phyloP scores from a whole-genome alignment of 2,888 invertebrate species.

The Oxycera nigricornis region DNA sequence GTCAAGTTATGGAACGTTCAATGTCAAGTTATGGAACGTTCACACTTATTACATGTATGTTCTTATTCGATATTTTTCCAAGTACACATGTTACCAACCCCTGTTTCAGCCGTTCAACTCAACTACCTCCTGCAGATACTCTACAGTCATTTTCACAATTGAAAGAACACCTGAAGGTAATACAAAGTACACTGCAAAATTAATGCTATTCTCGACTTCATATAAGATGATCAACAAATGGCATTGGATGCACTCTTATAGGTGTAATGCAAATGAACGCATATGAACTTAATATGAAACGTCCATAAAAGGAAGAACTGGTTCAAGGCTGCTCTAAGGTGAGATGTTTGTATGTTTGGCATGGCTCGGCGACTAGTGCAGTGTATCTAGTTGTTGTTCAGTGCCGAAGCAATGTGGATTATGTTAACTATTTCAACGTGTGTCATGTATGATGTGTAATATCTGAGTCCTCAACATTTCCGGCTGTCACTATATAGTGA shows the following conservation, averaged over 20 bases:
- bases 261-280: not conserved
- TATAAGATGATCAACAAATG: not conserved
- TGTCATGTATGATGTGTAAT: not conserved
- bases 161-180: conserved; percentile 8
- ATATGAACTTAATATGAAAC: not conserved
- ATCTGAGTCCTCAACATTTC: no score
- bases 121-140: no score
- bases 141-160: conserved; percentile 9
- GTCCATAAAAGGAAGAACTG: conserved; percentile 1
- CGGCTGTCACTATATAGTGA: no score
- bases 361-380: not conserved
- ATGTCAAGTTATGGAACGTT: no score
- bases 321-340: conserved; percentile 10
- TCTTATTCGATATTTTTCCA: not conserved
- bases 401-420: not conserved
- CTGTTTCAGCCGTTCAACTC: not conserved
- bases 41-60: not conserved
- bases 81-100: not conserved
- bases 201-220: not conserved
- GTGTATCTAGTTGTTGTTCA: not conserved
- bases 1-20: no score
- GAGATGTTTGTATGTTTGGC: not conserved
- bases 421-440: not conserved
- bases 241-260: not conserved
- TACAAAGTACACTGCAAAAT: conserved; percentile 10